Conservation (phyloP, 1,140 invertebrate genomes). For the Drosophila sp. region DNA sequence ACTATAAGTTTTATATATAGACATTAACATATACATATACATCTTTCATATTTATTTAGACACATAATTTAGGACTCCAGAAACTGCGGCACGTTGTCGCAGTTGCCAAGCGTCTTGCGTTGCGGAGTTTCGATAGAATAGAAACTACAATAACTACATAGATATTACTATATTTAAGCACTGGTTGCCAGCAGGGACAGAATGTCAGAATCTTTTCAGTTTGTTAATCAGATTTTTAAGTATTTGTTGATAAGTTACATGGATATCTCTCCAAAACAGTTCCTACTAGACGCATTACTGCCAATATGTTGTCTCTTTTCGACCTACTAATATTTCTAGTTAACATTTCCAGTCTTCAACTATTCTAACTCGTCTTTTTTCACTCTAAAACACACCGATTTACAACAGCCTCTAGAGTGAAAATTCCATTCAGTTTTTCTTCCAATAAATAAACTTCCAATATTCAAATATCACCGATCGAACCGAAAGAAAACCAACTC, state of each 20-base stretch:
- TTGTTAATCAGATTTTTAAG: not conserved
- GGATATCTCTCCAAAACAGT: conserved; percentile 9
- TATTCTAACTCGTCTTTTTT: too few species aligned
- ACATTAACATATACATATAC: conserved; percentile 36
- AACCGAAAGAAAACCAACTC: too few species aligned
- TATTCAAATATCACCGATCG: too few species aligned
- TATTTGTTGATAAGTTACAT: not conserved
- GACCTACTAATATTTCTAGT: not conserved
- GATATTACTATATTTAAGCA: not conserved
- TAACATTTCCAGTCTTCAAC: not conserved
- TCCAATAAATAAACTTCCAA: too few species aligned
- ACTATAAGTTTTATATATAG: conserved; percentile 65
- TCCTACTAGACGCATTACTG: conserved; percentile 15
- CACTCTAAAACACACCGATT: too few species aligned
- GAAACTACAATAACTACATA: not conserved
- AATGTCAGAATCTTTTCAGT: not conserved
- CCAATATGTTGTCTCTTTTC: not conserved
- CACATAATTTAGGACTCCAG: conserved; percentile 8
- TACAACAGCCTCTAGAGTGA: too few species aligned
- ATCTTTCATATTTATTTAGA: conserved; percentile 30
- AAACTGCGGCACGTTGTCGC: conserved; percentile 21
- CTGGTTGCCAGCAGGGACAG: not conserved
- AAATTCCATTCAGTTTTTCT: too few species aligned
- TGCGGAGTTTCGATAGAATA: not conserved
- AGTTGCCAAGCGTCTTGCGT: conserved; percentile 26